Base-by-base conservation (phyloP, 1,140 invertebrate genomes). In the Drosophila mauritiana region DNA sequence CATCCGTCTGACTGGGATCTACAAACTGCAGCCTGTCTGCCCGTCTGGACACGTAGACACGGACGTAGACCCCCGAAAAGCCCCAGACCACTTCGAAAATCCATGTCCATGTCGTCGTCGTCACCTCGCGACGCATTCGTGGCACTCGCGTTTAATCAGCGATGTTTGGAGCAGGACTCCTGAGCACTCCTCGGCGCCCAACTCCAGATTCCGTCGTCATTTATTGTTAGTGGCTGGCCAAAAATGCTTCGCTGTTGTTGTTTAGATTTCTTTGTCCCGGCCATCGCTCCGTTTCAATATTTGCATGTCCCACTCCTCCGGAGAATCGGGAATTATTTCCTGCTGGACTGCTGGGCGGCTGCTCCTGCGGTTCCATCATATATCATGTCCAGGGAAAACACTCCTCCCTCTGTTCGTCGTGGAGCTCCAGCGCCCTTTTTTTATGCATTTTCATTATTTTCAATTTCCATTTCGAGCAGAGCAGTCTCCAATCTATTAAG, bases 381-480 rank as follows among this genome's bases (percentile, higher is more conserved):
- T 89, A 89, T 89, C 84, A 89, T 89, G 69, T 89, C 65, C 84
- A 89, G 73, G 64, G 53, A 70, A 89, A 78, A 7, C 36, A 57
- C 43, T 39, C 36, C 3, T 8, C 11, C 65, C 13, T 27, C 15
- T 39, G 8, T 43, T 36, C 8, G 11, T 1, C 31, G 15, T 17
- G 17, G 22, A 25, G n/a, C 39, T 42, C 25, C 39, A 6, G 13
- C 40, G n/a, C 13, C 31, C 8, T 42, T 78, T 86, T 86, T 89
- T 83, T 82, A 78, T 88, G 84, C 84, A 89, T 80, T 89, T 89
- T 89, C 84, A 89, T 84, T 89, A 89, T 89, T 89, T 89, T 88
- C 83, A 88, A 86, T 86, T 88, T 88, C 80, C 75, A 83, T 82
- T 81, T 63, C 7, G 40, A 2, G 5, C 40, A 10, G n/a, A 42